These are phyloP conservation scores for Wasmannia auropunctata DNA, from an alignment of 1,140 invertebrate genomes.

Conservation along the genomic window DNA sequence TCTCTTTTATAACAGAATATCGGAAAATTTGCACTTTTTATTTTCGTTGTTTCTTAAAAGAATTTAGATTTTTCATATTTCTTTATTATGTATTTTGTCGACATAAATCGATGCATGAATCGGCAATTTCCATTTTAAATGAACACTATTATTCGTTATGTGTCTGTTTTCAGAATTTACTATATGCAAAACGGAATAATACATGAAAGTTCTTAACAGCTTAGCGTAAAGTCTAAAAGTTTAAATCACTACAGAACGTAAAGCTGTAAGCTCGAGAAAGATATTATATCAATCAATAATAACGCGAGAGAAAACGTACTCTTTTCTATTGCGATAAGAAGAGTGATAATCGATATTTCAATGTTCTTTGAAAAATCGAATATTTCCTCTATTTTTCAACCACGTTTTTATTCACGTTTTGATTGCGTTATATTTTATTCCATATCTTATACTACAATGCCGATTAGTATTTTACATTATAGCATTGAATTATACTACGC, in stretches of 20 bases:
- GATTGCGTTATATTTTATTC: not conserved
- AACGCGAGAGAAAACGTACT: no score
- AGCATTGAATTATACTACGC: not conserved
- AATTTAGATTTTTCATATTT: not conserved
- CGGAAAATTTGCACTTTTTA: not conserved
- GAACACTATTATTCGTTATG: not conserved
- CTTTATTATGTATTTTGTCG: not conserved
- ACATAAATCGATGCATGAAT: not conserved
- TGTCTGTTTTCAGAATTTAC: not conserved
- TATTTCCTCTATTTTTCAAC: not conserved
- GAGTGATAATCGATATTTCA: not conserved
- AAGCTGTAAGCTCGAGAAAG: not conserved
- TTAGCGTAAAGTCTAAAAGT: not conserved
- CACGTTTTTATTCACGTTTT: not conserved
- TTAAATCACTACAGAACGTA: not conserved
- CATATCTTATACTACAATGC: not conserved
- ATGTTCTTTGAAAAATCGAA: not conserved
- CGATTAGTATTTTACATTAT: not conserved
- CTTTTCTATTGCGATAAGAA: not conserved
- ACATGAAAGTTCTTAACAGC: not conserved
- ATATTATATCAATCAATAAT: no score
- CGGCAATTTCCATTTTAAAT: not conserved
- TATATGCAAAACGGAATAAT: not conserved
- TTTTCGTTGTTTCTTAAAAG: not conserved
- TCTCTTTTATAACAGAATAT: not conserved